Conservation (phyloP, 2,888 invertebrate genomes). For the Petrolisthes manimaculis region DNA sequence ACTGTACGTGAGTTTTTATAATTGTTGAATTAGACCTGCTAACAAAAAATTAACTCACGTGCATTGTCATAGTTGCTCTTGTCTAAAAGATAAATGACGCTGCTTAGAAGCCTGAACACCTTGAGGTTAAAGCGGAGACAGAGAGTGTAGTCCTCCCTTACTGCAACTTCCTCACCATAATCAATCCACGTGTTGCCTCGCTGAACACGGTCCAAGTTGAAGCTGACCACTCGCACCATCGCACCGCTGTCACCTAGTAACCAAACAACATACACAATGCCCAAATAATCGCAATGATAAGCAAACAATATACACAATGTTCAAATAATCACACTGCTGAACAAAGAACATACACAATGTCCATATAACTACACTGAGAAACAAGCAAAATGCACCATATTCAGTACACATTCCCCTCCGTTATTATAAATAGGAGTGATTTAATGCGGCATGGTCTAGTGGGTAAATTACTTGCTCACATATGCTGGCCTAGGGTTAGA, state of each 20-base stretch:
- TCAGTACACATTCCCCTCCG: too few relatives aligned
- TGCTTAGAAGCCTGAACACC: slow-evolving; percentile 52
- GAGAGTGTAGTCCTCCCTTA: slow-evolving; percentile 36
- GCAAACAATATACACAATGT: too few relatives aligned
- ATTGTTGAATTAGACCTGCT: neutral
- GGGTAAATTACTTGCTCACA: too few relatives aligned
- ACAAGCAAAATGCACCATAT: too few relatives aligned
- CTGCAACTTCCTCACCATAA: slow-evolving; percentile 7
- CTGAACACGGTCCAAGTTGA: slow-evolving; percentile 45
- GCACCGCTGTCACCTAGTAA: neutral
- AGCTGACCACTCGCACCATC: slow-evolving; percentile 30
- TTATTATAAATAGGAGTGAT: too few relatives aligned
- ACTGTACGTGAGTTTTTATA: neutral
- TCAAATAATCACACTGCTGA: too few relatives aligned
- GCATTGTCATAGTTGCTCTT: slow-evolving; percentile 17
- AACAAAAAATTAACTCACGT: slow-evolving; percentile 18
- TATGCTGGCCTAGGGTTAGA: too few relatives aligned
- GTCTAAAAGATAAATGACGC: slow-evolving; percentile 45
- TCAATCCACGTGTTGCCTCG: slow-evolving; percentile 31
- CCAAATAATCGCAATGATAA: too few relatives aligned
- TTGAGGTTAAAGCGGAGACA: slow-evolving; percentile 46
- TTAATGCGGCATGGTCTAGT: too few relatives aligned
- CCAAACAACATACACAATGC: too few relatives aligned
- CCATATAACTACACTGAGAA: too few relatives aligned
- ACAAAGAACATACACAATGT: too few relatives aligned